Evolutionary conservation across 2,888 invertebrate genomes (phyloP).

Genomic region (Fragum sueziense): DNA sequence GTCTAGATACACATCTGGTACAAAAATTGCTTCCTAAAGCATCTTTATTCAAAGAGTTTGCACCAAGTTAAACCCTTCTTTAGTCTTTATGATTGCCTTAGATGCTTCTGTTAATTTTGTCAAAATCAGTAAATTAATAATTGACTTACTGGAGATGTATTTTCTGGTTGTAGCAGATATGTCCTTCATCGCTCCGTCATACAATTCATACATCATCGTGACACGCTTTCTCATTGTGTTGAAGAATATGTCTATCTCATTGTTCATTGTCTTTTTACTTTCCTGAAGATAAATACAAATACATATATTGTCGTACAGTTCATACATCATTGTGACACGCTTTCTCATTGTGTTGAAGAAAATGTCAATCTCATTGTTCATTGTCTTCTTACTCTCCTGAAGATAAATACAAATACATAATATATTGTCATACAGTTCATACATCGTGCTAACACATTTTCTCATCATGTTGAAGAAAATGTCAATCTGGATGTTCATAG

Average conservation of each 20-base stretch:
- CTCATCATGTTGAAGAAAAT: constrained; percentile 16
- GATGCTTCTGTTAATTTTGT: no score
- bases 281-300: no score
- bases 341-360: constrained; percentile 18
- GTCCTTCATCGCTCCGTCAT: constrained; percentile 36
- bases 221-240: constrained; percentile 22
- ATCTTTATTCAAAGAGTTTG: no score
- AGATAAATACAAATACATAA: no score
- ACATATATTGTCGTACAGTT: constrained; percentile 38
- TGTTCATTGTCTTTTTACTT: constrained; percentile 2
- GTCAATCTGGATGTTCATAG: constrained; percentile 30
- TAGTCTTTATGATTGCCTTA: no score
- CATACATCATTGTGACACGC: constrained; percentile 25
- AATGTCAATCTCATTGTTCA: constrained; percentile 32
- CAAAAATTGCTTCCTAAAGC: no score
- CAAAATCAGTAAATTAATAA: no score
- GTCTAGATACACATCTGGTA: no score
- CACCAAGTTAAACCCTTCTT: no score
- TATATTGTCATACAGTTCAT: constrained; percentile 37
- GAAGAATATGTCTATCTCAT: constrained; percentile 35
- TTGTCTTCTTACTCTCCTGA: constrained; percentile 26
- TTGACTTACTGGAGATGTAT: neutral
- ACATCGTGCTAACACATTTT: constrained; percentile 20
- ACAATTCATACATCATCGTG: constrained; percentile 24
- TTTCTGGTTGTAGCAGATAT: constrained; percentile 17